A percentile compares a stretch with the other conserved stretches of the same genome.
Conservation (phyloP, 2,113 vertebrate genomes). For the Clarias gariepinus region DNA sequence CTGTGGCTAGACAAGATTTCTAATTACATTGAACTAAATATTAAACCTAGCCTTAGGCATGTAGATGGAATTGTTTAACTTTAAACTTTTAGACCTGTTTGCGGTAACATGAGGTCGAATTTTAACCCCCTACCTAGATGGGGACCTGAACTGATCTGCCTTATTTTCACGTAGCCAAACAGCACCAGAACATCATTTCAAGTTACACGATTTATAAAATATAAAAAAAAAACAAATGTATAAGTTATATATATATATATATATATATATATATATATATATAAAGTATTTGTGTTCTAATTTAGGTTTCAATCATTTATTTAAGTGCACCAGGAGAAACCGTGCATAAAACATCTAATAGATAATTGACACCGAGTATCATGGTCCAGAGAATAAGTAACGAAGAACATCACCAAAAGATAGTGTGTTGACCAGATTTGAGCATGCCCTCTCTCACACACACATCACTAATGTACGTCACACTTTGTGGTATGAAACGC, state of each 20-base stretch:
- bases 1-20: background rate
- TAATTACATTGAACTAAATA: background rate
- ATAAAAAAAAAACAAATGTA: background rate
- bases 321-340: background rate
- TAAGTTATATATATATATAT: too few species aligned
- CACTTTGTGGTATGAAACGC: background rate
- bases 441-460: background rate
- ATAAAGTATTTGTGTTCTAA: background rate
- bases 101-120: background rate
- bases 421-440: background rate
- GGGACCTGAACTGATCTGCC: background rate
- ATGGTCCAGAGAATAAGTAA: background rate
- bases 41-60: background rate
- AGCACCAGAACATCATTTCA: background rate
- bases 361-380: too few species aligned
- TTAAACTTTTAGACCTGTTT: background rate
- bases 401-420: background rate
- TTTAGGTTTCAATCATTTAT: background rate
- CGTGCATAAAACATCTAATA: background rate
- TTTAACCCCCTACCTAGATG: background rate
- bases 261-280: too few species aligned
- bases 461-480: background rate
- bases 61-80: background rate
- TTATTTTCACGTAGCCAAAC: background rate
- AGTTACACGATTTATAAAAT: background rate